Conservation (phyloP, 2,888 invertebrate genomes). For the Tetramorium bicarinatum region DNA sequence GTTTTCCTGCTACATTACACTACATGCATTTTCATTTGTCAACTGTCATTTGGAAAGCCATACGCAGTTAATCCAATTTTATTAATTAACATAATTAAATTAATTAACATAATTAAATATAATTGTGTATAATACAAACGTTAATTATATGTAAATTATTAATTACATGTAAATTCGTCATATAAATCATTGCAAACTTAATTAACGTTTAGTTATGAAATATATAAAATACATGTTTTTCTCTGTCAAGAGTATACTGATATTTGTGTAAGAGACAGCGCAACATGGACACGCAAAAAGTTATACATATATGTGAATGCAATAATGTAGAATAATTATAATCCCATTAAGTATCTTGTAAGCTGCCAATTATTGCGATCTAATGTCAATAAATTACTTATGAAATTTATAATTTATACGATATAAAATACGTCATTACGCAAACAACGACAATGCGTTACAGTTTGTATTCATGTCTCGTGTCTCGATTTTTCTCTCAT, state of each 20-base stretch:
- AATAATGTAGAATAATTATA: slow-evolving; percentile 11
- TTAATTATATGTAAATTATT: not conserved
- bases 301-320: not conserved
- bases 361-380: not conserved
- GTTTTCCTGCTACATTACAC: not conserved
- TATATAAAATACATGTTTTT: not conserved
- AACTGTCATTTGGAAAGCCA: not conserved
- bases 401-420: not conserved
- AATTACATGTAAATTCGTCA: not conserved
- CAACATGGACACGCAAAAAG: not conserved
- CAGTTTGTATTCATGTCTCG: not conserved
- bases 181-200: not conserved
- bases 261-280: not conserved
- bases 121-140: not conserved
- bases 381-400: slow-evolving; percentile 7
- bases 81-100: not conserved
- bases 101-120: not conserved
- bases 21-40: not conserved
- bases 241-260: not conserved
- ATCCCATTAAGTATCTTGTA: not conserved
- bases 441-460: no score
- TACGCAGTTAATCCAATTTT: not conserved
- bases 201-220: not conserved
- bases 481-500: not conserved
- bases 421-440: not conserved